These are phyloP conservation scores for Cebidichthys violaceus DNA, from an alignment of 2,113 vertebrate genomes.

Conservation along the genomic window DNA sequence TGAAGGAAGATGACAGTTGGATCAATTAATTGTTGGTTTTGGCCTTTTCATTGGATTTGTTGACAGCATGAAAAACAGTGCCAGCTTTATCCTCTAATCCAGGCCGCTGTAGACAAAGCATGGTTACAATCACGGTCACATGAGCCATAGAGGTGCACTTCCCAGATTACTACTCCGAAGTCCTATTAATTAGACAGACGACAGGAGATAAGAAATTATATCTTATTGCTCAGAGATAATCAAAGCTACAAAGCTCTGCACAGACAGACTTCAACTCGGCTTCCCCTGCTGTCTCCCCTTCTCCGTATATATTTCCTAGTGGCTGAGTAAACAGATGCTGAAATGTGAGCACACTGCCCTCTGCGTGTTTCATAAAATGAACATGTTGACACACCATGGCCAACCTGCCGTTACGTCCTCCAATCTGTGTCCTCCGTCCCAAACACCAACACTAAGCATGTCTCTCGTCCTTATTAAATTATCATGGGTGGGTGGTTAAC, in stretches of 20 bases:
- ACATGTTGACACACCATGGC: background rate
- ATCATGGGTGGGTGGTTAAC: conserved; percentile 37
- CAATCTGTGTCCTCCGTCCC: conserved; percentile 9
- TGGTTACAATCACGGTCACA: background rate
- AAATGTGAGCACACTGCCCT: conserved; percentile 1
- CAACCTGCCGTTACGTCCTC: background rate
- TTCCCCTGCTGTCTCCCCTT: background rate
- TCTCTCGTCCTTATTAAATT: conserved; percentile 42
- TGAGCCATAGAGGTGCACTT: background rate
- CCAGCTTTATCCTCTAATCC: conserved; percentile 14
- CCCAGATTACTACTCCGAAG: background rate
- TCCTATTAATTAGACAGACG: background rate
- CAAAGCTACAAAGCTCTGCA: background rate
- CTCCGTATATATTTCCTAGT: background rate
- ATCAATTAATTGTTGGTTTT: background rate
- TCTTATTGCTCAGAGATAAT: background rate
- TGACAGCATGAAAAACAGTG: background rate
- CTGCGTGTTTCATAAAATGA: background rate
- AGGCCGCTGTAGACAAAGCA: background rate
- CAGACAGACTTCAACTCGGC: background rate
- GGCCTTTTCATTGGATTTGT: conserved; percentile 21
- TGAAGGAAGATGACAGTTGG: background rate
- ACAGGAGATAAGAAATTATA: background rate
- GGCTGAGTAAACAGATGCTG: background rate
- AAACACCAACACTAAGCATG: background rate